Conservation (phyloP, 2,113 vertebrate genomes). For the Accipiter cooperii region DNA sequence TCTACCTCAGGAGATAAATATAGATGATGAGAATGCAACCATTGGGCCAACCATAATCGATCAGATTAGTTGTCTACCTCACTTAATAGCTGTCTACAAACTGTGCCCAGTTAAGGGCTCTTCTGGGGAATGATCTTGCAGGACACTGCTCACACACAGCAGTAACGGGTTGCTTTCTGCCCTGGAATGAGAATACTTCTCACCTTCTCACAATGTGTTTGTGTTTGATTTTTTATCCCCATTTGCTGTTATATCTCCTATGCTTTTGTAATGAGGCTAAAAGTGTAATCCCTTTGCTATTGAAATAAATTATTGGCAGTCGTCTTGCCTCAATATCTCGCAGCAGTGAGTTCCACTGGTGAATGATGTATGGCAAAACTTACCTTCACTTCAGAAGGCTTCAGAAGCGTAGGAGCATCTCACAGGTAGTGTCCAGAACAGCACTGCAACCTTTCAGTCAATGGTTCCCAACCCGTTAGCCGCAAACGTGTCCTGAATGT, state of each 20-base stretch:
- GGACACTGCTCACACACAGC: neutral
- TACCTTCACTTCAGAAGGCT: neutral
- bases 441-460: neutral
- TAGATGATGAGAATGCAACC: rapidly evolving
- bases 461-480: rapidly evolving
- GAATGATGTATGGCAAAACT: rapidly evolving
- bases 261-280: neutral
- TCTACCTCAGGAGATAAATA: neutral
- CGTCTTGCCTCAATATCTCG: neutral
- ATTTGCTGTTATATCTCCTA: neutral
- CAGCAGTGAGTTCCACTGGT: neutral
- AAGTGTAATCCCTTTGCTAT: rapidly evolving
- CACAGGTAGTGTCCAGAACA: rapidly evolving
- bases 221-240: too few species aligned
- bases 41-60: neutral
- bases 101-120: neutral
- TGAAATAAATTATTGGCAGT: neutral
- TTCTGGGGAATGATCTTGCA: neutral
- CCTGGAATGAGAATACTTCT: neutral
- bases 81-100: neutral
- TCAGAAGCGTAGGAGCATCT: neutral
- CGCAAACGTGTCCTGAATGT: neutral
- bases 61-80: neutral
- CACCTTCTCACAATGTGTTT: too few species aligned
- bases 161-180: neutral